Evolutionary conservation across 2,113 vertebrate species (phyloP).

Genomic region (Ptilorrhoa leucosticta): DNA sequence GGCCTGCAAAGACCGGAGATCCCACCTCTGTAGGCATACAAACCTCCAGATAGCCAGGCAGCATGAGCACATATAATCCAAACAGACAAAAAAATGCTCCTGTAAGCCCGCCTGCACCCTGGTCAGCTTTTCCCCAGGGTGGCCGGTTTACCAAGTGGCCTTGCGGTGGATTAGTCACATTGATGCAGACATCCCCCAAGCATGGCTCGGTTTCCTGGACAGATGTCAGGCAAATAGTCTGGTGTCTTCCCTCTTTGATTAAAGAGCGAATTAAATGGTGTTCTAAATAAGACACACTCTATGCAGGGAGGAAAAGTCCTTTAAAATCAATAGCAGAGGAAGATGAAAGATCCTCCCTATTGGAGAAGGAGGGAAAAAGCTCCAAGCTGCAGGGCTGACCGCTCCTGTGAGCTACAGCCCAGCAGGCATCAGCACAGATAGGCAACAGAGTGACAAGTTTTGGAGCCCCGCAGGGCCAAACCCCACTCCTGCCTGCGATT

Average conservation of each 20-base stretch:
- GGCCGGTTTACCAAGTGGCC: not conserved
- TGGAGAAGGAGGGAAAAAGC: not conserved
- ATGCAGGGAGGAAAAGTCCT: not conserved
- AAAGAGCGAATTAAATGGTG: conserved; percentile 10
- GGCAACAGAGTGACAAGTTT: fast-evolving
- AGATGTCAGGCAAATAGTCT: not conserved
- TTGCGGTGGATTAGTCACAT: not conserved
- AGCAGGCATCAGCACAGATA: too few relatives aligned
- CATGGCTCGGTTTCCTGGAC: fast-evolving
- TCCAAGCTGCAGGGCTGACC: not conserved
- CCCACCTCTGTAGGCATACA: not conserved
- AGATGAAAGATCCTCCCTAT: not conserved
- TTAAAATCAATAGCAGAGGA: not conserved
- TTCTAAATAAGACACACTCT: not conserved
- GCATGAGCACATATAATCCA: not conserved
- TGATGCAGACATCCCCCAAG: fast-evolving
- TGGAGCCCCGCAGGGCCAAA: not conserved
- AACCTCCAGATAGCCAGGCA: not conserved
- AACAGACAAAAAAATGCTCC: not conserved
- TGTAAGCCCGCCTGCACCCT: not conserved
- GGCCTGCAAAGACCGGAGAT: not conserved
- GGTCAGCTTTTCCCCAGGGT: not conserved
- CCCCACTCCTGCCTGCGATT: fast-evolving
- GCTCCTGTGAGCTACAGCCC: not conserved
- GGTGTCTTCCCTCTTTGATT: not conserved